Percentiles rank a stretch among this genome's conserved stretches.
Evolutionary conservation across 1,140 invertebrate genomes (phyloP).

Genomic region (Bactericera cockerelli): DNA sequence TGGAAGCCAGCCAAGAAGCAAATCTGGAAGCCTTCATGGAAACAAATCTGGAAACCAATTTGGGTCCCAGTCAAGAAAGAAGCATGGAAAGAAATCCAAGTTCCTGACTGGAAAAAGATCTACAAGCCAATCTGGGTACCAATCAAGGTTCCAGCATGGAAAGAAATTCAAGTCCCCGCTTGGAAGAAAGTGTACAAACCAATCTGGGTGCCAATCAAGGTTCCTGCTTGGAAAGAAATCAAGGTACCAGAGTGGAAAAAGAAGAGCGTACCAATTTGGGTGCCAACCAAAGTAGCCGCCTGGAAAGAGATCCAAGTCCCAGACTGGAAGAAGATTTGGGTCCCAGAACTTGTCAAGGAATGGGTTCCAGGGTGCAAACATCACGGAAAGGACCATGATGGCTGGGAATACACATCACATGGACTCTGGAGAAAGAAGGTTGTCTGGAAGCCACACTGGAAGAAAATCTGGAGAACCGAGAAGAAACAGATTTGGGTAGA

Average conservation of each 20-base stretch:
- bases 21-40: slow-evolving; percentile 59
- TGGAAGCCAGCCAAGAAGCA: slow-evolving; percentile 66
- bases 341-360: slow-evolving; percentile 47
- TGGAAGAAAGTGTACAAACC: slow-evolving; percentile 32
- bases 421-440: slow-evolving; percentile 66
- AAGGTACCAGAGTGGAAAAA: slow-evolving; percentile 50
- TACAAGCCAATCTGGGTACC: slow-evolving; percentile 28
- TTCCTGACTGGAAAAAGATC: slow-evolving; percentile 33
- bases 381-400: slow-evolving; percentile 50
- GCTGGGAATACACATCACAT: slow-evolving; percentile 60
- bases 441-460: slow-evolving; percentile 63
- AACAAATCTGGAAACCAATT: slow-evolving; percentile 58
- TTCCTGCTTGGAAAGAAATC: slow-evolving; percentile 38
- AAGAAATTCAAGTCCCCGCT: slow-evolving; percentile 32
- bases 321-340: slow-evolving; percentile 50
- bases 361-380: slow-evolving; percentile 55
- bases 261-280: slow-evolving; percentile 51
- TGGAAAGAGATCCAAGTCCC: slow-evolving; percentile 58
- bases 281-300: slow-evolving; percentile 48
- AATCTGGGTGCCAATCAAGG: slow-evolving; percentile 26
- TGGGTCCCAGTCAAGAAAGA: slow-evolving; percentile 33
- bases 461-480: slow-evolving; percentile 60
- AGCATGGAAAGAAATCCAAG: slow-evolving; percentile 36
- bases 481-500: slow-evolving; percentile 65
- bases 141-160: slow-evolving; percentile 27